Conservation (phyloP, 2,888 invertebrate species). For the Sisyra terminalis region DNA sequence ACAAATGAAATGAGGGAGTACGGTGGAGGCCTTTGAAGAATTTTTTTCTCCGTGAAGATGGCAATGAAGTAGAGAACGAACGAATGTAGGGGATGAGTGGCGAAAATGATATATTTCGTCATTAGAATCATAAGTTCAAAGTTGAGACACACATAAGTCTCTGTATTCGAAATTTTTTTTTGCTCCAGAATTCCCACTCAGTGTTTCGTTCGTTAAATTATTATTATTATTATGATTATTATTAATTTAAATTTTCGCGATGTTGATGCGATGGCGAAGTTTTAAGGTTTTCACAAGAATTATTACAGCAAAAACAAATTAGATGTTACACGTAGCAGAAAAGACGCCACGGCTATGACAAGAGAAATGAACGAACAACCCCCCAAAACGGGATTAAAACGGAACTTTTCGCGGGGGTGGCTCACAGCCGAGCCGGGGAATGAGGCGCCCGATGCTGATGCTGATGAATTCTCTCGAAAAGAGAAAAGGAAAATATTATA, state of each 20-base stretch:
- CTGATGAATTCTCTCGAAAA: too few species aligned
- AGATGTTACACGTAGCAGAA: slow-evolving; percentile 1
- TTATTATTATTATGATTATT: not conserved
- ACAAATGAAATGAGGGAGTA: too few species aligned
- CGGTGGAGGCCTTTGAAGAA: too few species aligned
- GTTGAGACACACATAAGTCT: not conserved
- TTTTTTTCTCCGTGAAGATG: too few species aligned
- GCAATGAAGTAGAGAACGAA: too few species aligned
- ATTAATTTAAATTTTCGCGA: not conserved
- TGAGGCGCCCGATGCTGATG: too few species aligned
- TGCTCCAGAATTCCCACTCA: not conserved
- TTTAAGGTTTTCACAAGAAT: not conserved
- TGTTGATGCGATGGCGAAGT: not conserved
- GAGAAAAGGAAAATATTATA: too few species aligned
- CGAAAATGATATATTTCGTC: not conserved
- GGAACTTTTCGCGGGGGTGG: too few species aligned
- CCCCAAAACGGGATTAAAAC: not conserved
- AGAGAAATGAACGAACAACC: not conserved
- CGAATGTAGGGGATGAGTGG: not conserved
- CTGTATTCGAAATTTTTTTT: not conserved
- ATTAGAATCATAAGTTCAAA: not conserved
- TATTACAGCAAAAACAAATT: slow-evolving; percentile 1
- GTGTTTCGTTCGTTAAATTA: not conserved
- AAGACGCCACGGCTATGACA: not conserved
- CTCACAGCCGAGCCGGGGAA: too few species aligned